Evolutionary conservation across 23 tunicate species (phyloP).

Genomic region (Botrylloides violaceus): DNA sequence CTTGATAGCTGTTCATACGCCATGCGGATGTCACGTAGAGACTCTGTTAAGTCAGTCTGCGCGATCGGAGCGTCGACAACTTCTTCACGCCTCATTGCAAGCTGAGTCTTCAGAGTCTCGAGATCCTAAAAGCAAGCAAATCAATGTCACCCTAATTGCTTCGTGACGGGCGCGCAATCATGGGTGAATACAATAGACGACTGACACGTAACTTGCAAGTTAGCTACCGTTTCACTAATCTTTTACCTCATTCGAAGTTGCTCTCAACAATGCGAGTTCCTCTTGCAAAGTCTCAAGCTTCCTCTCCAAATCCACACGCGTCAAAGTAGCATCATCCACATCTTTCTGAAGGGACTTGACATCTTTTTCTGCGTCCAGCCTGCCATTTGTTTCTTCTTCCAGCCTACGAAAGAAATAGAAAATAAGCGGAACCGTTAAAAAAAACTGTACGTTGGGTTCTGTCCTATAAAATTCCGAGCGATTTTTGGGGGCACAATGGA

Average conservation of each 20-base stretch:
- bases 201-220: too few relatives aligned
- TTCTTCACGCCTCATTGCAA: slow-evolving; percentile 18
- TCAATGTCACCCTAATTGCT: too few relatives aligned
- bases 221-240: too few relatives aligned
- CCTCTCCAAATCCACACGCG: slow-evolving; percentile 58
- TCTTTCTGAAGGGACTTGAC: slow-evolving; percentile 66
- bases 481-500: too few relatives aligned
- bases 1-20: slow-evolving; percentile 77
- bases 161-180: too few relatives aligned
- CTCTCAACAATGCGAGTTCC: slow-evolving; percentile 58
- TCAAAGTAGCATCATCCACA: slow-evolving; percentile 74
- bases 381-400: slow-evolving; percentile 43
- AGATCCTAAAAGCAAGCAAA: slow-evolving; percentile 48
- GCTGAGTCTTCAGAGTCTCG: slow-evolving; percentile 37
- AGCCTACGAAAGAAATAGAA: too few relatives aligned
- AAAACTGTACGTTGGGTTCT: too few relatives aligned
- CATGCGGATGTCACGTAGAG: slow-evolving; percentile 57
- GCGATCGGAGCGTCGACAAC: slow-evolving; percentile 35
- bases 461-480: too few relatives aligned
- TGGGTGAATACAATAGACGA: too few relatives aligned
- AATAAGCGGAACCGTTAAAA: too few relatives aligned
- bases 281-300: slow-evolving; percentile 72
- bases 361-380: slow-evolving; percentile 49
- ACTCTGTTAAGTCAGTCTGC: slow-evolving; percentile 60
- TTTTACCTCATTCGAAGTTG: slow-evolving; percentile 66